Base-by-base conservation (phyloP, 2,797 vertebrate genomes). In the Myiotriccus ornatus region DNA sequence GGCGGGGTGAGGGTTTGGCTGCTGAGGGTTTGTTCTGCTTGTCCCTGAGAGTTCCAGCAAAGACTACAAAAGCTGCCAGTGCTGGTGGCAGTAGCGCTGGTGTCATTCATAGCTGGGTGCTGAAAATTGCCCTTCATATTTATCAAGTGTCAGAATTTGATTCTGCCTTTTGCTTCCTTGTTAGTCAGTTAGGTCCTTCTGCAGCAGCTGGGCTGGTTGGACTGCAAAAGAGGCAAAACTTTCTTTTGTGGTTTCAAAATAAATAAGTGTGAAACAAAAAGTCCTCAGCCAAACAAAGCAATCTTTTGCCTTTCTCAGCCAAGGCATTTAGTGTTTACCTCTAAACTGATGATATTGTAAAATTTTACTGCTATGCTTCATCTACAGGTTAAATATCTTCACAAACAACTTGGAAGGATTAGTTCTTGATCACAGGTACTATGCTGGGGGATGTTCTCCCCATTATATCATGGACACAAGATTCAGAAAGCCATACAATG, bases 401-500 rank as follows among this genome's bases (percentile, higher is more conserved):
- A 98, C 98, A 69, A 98, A 98, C 71, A 96, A 96, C 43, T 96
- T 99, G 88, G 98, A 99, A 95, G 99, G 99, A 68, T 69, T 98
- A 6, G 98, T 99, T 94, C 98, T 99, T 4, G 99, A 99, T 80
- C 98, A 99, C 97, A 98, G 97, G 81, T 99, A 99, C 96, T 99
- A 99, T 1, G 99, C 97, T 8, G 99, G 99, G 5, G 98, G 97
- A 67, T 99, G 99, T 62, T 94, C 98, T 81, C 98, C 99, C 3
- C 98, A 99, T 35, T 99, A 98, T 87, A 98, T 99, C 76, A 87
- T 98, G 68, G 97, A 99, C 53, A 98, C 97, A 1, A 97, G 97
- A 59, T 99, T 98, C 97, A 98, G 99, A 97, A 99, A 99, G 91
- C 99, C 99, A 0, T 98, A 98, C 96, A 99, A 99, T 30, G 82